A percentile compares a stretch with the other conserved stretches of the same genome.
phyloP scores from a whole-genome alignment of 2,113 vertebrate species.

The Ailuropoda melanoleuca region DNA sequence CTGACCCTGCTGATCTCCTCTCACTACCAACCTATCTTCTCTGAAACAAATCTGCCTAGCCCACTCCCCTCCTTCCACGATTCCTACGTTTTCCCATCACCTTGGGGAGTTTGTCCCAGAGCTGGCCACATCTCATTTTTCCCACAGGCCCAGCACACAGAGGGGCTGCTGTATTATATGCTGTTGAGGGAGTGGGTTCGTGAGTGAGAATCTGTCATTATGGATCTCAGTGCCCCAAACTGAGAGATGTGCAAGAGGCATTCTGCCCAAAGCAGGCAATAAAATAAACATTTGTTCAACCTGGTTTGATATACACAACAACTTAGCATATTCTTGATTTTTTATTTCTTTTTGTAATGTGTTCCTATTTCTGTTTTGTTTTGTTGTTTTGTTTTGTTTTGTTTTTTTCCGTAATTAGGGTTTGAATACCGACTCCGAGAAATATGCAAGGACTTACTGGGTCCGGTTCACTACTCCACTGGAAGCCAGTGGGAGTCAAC shows the following conservation, averaged over 20 bases:
- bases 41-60: background rate
- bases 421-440: slow-evolving; percentile 96
- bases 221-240: background rate
- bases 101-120: background rate
- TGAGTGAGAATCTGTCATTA: background rate
- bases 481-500: slow-evolving; percentile 94
- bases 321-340: slow-evolving; percentile 40
- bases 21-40: background rate
- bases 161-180: background rate
- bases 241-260: background rate
- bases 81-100: background rate
- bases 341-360: slow-evolving; percentile 68
- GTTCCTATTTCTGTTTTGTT: slow-evolving; percentile 62
- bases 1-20: background rate
- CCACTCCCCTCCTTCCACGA: background rate
- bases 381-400: slow-evolving; percentile 54
- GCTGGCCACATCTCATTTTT: background rate
- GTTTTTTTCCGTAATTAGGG: slow-evolving; percentile 80
- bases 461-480: slow-evolving; percentile 95
- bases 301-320: background rate
- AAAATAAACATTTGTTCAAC: background rate
- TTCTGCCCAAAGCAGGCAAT: background rate
- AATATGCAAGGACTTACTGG: slow-evolving; percentile 96
- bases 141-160: background rate
- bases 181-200: background rate